A percentile compares a stretch with the other conserved stretches of the same genome.
phyloP scores from a whole-genome alignment of 2,113 vertebrate genomes.

The Nothoprocta pentlandii region DNA sequence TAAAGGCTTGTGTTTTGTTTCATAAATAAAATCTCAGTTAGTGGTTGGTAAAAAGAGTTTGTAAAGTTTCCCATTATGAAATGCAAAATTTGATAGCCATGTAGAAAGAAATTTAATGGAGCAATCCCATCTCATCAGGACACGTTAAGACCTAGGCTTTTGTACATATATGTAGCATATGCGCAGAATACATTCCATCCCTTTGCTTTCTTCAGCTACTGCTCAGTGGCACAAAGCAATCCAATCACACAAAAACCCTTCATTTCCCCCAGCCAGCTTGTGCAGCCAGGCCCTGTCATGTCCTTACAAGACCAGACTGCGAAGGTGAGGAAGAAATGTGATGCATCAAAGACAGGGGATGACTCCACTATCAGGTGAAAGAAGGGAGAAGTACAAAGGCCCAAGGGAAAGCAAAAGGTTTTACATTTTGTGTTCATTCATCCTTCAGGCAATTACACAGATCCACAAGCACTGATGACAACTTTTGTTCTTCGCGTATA shows the following conservation, averaged over 20 bases:
- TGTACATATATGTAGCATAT: rapidly evolving
- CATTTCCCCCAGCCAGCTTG: background rate
- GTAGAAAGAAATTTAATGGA: background rate
- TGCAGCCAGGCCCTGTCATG: rapidly evolving
- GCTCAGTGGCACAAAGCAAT: background rate
- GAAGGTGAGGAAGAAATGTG: background rate
- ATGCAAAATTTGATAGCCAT: background rate
- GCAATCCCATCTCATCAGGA: background rate
- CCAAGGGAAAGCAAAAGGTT: background rate
- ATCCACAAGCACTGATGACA: background rate
- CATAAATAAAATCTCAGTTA: background rate
- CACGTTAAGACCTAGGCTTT: background rate
- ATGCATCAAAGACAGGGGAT: background rate
- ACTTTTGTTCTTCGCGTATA: background rate
- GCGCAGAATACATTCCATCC: background rate
- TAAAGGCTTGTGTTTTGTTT: background rate
- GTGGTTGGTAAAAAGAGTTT: background rate
- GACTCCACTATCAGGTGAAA: constrained; percentile 45
- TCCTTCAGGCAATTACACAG: constrained; percentile 21
- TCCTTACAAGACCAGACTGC: background rate
- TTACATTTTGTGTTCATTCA: constrained; percentile 24
- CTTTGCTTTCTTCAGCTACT: background rate
- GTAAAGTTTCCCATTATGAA: background rate
- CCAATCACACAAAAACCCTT: background rate
- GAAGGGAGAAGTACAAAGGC: constrained; percentile 2